phyloP scores from a whole-genome alignment of 2,797 vertebrate genomes.

The Diglossa cyanea region DNA sequence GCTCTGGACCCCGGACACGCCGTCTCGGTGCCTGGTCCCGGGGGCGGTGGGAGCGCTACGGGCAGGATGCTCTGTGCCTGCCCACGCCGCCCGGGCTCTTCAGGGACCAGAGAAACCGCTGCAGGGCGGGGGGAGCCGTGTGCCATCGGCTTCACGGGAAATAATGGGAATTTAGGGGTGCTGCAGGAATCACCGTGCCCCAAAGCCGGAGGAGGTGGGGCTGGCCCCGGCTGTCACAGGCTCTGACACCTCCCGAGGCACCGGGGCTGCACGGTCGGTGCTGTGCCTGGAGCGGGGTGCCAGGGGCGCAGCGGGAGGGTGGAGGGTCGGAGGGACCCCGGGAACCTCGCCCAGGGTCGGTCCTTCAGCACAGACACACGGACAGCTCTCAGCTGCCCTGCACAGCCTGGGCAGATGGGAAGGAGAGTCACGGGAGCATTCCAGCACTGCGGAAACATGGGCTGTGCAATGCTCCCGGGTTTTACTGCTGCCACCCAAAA shows the following conservation, averaged over 20 bases:
- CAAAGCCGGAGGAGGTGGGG: not conserved
- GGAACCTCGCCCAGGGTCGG: not conserved
- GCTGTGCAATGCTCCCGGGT: not conserved
- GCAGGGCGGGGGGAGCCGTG: not conserved
- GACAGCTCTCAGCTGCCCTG: not conserved
- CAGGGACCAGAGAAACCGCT: not conserved
- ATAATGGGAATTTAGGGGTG: not conserved
- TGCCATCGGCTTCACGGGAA: not conserved
- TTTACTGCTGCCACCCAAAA: not conserved
- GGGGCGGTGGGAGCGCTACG: not conserved
- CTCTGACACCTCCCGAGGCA: not conserved
- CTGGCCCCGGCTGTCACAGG: accelerated
- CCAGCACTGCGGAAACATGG: accelerated
- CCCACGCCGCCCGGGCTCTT: not conserved
- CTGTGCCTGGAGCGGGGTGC: not conserved
- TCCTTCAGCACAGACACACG: not conserved
- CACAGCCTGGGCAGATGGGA: not conserved
- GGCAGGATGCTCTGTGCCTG: not conserved
- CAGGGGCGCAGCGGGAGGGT: accelerated
- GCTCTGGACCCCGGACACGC: not conserved
- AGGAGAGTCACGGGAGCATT: not conserved
- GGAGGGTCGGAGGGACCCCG: not conserved
- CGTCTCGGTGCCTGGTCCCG: not conserved
- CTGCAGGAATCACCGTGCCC: not conserved
- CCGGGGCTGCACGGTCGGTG: not conserved